phyloP scores from a whole-genome alignment of 2,113 vertebrate genomes.

The Entomyzon cyanotis region DNA sequence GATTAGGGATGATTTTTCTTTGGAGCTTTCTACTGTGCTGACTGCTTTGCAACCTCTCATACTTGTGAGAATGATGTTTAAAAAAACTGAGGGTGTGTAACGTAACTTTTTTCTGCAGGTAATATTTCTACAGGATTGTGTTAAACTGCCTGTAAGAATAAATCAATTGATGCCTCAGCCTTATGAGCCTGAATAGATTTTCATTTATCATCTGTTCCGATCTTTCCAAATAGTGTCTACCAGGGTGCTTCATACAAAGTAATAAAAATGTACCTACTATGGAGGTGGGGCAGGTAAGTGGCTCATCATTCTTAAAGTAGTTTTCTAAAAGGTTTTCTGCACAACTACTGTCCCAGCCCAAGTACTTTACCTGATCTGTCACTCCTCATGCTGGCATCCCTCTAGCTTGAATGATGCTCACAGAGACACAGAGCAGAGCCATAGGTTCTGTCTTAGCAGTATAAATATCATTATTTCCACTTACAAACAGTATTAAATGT shows the following conservation, averaged over 20 bases:
- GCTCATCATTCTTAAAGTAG: rapidly evolving
- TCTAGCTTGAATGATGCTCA: neutral
- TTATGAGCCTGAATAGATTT: neutral
- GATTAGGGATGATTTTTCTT: neutral
- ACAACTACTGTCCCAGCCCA: rapidly evolving
- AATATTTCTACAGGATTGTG: neutral
- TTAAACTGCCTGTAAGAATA: neutral
- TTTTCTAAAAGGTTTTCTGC: neutral
- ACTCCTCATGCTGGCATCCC: neutral
- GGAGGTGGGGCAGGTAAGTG: neutral
- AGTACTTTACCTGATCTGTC: neutral
- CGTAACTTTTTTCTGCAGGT: neutral
- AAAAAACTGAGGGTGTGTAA: neutral
- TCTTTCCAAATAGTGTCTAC: neutral
- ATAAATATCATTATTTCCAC: neutral
- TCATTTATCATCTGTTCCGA: neutral
- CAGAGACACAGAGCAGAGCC: neutral
- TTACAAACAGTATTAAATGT: neutral
- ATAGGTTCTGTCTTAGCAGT: neutral
- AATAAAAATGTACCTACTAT: neutral
- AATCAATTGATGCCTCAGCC: neutral
- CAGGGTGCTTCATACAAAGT: neutral
- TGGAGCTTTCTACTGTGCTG: neutral
- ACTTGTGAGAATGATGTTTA: neutral
- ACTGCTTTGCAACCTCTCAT: neutral